Evolutionary conservation across 2,888 invertebrate genomes (phyloP).

Genomic region (Rhyacophila evoluta): DNA sequence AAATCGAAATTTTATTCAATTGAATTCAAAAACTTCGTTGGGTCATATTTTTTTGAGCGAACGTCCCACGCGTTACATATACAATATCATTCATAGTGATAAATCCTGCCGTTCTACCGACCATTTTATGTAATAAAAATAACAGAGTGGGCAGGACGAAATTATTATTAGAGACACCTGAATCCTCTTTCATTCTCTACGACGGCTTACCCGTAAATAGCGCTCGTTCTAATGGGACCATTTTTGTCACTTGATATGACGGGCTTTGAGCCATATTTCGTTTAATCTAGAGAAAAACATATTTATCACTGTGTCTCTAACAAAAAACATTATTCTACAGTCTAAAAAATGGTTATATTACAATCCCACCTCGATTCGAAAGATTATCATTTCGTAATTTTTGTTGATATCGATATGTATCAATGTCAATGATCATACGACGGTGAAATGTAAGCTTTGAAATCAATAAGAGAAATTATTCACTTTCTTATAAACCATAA

Average conservation of each 20-base stretch:
- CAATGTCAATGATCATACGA: no score
- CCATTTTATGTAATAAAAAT: neutral
- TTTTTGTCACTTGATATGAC: conserved; percentile 2
- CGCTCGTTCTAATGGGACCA: neutral
- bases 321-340: no score
- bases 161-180: neutral
- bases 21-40: no score
- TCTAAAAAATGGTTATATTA: no score
- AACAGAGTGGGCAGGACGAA: neutral
- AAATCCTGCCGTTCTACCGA: neutral
- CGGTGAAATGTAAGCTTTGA: no score
- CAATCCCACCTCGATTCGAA: no score
- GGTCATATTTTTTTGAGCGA: no score
- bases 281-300: neutral
- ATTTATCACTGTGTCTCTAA: neutral
- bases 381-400: no score
- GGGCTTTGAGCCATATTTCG: neutral
- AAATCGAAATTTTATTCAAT: neutral
- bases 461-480: no score
- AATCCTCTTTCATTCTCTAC: neutral
- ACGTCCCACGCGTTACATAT: neutral
- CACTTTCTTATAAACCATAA: no score
- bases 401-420: no score
- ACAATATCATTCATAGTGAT: neutral
- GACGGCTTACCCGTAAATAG: neutral